Evolutionary conservation across 23 tunicate species (phyloP).

Genomic region (Halocynthia roretzi): DNA sequence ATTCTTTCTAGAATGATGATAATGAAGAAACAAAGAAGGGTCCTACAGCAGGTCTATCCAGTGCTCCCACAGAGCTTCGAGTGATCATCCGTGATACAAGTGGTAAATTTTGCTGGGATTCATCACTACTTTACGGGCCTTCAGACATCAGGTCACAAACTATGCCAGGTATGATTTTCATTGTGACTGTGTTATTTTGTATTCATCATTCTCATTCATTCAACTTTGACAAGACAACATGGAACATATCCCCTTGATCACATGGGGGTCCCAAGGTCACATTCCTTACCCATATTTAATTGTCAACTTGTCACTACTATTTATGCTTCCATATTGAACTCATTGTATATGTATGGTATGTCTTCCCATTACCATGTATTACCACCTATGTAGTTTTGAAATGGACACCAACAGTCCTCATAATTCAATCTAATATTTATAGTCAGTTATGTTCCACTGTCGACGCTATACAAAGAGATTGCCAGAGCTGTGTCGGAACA

Average conservation of each 20-base stretch:
- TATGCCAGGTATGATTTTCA: conserved; percentile 43
- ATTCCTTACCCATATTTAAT: no score
- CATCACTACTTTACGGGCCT: conserved; percentile 55
- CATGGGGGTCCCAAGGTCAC: no score
- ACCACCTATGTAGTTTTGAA: no score
- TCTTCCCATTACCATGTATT: no score
- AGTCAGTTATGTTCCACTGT: conserved; percentile 42
- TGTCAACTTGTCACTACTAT: no score
- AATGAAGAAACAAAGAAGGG: conserved; percentile 32
- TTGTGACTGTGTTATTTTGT: neutral
- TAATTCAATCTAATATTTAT: neutral
- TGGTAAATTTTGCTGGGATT: conserved; percentile 91
- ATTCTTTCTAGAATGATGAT: neutral
- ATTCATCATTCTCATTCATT: no score
- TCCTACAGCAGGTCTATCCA: conserved; percentile 46
- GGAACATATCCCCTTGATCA: no score
- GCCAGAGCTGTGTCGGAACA: conserved; percentile 27
- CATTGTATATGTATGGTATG: neutral
- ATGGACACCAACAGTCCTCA: no score
- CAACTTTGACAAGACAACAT: no score
- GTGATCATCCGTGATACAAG: conserved; percentile 71
- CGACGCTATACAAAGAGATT: conserved; percentile 38
- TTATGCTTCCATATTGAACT: neutral
- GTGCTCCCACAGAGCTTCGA: conserved; percentile 55
- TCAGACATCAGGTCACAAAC: conserved; percentile 17